These are phyloP conservation scores for Lymantria dispar DNA, from an alignment of 2,888 invertebrate genomes.

Conservation along the genomic window DNA sequence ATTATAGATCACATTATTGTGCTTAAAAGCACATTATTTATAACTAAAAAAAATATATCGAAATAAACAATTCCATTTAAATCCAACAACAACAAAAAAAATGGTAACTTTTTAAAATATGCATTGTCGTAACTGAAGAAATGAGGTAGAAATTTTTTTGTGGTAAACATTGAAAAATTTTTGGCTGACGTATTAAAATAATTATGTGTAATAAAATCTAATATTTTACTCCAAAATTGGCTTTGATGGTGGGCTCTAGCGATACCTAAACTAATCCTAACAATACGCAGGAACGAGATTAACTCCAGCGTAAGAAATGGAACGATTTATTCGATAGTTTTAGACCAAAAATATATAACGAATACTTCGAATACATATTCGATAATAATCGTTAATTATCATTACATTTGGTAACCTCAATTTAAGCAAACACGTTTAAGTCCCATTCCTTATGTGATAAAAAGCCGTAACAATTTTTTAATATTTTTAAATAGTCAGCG, in stretches of 20 bases:
- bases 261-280: conserved; percentile 67
- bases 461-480: conserved; percentile 45
- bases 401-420: neutral
- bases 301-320: too few species aligned
- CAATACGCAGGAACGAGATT: conserved; percentile 21
- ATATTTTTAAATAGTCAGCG: conserved; percentile 36
- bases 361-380: too few species aligned
- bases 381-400: neutral
- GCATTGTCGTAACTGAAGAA: conserved; percentile 34
- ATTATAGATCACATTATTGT: conserved; percentile 53
- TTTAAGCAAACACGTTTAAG: conserved; percentile 10
- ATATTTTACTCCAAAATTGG: conserved; percentile 36
- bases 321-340: too few species aligned
- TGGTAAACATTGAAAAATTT: conserved; percentile 23
- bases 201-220: conserved; percentile 27
- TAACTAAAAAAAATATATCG: conserved; percentile 39
- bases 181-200: conserved; percentile 28
- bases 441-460: conserved; percentile 28
- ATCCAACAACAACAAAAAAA: conserved; percentile 29
- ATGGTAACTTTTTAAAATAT: conserved; percentile 43
- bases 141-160: conserved; percentile 52
- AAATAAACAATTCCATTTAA: conserved; percentile 27
- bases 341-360: too few species aligned
- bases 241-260: conserved; percentile 68
- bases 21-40: conserved; percentile 48